A percentile compares a stretch with the other conserved stretches of the same genome.
Evolutionary conservation across 2,113 vertebrate species (phyloP).

Genomic region (Rhodinocichla rosea): DNA sequence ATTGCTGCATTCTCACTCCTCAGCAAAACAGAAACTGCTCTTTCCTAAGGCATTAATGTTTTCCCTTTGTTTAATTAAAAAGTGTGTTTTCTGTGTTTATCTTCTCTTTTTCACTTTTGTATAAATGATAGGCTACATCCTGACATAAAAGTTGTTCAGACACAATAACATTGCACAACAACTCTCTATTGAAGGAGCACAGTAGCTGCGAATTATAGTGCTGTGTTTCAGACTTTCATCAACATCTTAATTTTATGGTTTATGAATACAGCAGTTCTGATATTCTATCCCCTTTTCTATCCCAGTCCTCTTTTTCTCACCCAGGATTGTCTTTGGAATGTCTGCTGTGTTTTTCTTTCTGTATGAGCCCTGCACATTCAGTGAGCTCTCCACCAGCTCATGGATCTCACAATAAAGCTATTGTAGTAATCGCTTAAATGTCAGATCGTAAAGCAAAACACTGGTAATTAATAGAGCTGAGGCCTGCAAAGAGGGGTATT

Average conservation of each 20-base stretch:
- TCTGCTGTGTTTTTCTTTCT: neutral
- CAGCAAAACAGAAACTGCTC: neutral
- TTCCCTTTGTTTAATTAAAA: neutral
- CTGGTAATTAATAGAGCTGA: neutral
- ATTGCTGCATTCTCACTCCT: neutral
- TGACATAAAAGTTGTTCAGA: neutral
- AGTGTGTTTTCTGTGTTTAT: neutral
- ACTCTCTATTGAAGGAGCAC: neutral
- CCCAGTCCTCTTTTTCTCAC: neutral
- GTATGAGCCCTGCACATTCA: neutral
- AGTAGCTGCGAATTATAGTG: fast-evolving
- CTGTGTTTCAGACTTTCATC: neutral
- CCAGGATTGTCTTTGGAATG: neutral
- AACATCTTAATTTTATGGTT: neutral
- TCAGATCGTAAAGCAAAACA: neutral
- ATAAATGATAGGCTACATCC: neutral
- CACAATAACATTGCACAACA: neutral
- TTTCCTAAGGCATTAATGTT: neutral
- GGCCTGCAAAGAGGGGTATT: neutral
- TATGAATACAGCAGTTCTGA: neutral
- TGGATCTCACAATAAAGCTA: neutral
- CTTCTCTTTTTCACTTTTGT: neutral
- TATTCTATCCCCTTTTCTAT: neutral
- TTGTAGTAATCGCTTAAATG: neutral
- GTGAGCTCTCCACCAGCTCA: neutral